Evolutionary conservation across 2,113 vertebrate genomes (phyloP).

Genomic region (Philantomba maxwellii): DNA sequence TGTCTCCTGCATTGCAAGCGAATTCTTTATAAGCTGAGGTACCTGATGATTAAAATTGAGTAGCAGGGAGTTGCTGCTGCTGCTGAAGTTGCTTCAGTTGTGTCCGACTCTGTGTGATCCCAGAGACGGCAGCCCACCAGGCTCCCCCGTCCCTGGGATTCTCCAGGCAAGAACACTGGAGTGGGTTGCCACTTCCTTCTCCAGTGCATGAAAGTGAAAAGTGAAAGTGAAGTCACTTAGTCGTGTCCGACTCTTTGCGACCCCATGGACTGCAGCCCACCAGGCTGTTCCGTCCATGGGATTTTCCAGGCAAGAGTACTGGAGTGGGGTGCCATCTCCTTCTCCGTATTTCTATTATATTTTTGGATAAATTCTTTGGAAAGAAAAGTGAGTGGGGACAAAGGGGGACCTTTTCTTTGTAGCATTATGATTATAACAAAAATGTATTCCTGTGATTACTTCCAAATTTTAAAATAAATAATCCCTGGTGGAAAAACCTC

Average conservation of each 20-base stretch:
- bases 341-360: neutral
- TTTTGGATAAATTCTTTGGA: neutral
- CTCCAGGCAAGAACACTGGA: too few relatives aligned
- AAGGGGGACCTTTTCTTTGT: neutral
- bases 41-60: neutral
- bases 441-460: neutral
- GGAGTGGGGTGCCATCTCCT: too few relatives aligned
- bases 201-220: too few relatives aligned
- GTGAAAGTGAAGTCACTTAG: too few relatives aligned
- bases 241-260: rapidly evolving
- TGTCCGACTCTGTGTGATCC: too few relatives aligned
- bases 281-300: too few relatives aligned
- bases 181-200: too few relatives aligned
- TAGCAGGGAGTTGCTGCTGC: neutral
- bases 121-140: too few relatives aligned
- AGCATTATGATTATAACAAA: neutral
- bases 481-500: neutral
- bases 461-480: conserved; percentile 1
- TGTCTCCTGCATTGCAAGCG: neutral
- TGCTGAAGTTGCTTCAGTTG: too few relatives aligned
- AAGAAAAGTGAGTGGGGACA: neutral
- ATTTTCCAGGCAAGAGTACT: too few relatives aligned
- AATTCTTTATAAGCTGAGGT: neutral
- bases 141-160: too few relatives aligned
- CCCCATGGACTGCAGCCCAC: too few relatives aligned